Percentiles rank a stretch among this genome's conserved stretches.
Conservation (phyloP, 1,140 invertebrate genomes). For the Rhopalosiphum padi region DNA sequence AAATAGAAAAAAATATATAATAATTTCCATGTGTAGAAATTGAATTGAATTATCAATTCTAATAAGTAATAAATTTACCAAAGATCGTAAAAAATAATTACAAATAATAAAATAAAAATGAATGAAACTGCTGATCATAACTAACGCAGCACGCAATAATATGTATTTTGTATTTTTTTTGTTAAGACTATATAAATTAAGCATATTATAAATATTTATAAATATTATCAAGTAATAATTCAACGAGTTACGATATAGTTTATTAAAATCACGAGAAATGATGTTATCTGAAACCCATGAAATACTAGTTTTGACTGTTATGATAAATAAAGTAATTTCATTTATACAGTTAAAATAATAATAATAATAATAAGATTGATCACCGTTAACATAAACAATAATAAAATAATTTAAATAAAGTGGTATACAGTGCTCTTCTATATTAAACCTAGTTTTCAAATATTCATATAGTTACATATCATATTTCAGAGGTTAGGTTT, state of each 20-base stretch:
- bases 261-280: neutral
- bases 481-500: neutral
- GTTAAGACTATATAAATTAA: neutral
- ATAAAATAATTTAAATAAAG: slow-evolving; percentile 26
- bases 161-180: neutral
- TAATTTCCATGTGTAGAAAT: neutral
- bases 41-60: neutral
- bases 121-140: neutral
- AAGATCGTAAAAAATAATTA: neutral
- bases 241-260: neutral
- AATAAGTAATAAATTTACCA: neutral
- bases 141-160: slow-evolving; percentile 4
- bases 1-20: neutral
- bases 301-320: neutral
- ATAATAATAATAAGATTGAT: slow-evolving; percentile 16
- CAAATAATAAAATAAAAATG: neutral
- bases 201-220: neutral
- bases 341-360: neutral
- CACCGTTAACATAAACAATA: neutral
- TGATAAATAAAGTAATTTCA: slow-evolving; percentile 1
- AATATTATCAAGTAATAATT: slow-evolving; percentile 14
- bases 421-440: neutral
- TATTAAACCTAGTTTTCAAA: slow-evolving; percentile 3
- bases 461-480: neutral
- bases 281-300: slow-evolving; percentile 7